Evolutionary conservation across 2,113 vertebrate species (phyloP), one percentile per base, ranked within the genome.

Genomic region (Caranx ignobilis): DNA sequence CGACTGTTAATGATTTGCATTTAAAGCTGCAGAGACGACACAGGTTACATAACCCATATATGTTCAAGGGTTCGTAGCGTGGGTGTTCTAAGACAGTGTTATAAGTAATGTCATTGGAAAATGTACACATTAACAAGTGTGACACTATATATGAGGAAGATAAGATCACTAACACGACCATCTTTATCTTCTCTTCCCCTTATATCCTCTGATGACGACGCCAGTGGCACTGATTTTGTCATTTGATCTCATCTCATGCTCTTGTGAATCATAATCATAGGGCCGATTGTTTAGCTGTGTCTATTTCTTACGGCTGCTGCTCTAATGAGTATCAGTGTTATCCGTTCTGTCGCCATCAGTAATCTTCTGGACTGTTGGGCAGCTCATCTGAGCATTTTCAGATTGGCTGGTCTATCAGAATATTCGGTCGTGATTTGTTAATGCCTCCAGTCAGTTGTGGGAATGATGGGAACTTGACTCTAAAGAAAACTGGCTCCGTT

Each of bases 161-260:
- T 74, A 60, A 54, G 48, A 54, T 70, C 39, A 50, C 47, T 12
- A 71, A 63, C 45, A 57, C 68, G 50, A n/a, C 35, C 57, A 39
- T 50, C 45, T 63, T 45, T 48, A 41, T 76, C 56, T 19, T 8
- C 52, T 37, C 64, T 9, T 45, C 75, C 41, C 71, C 71, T 47
- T 55, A 31, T 74, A 31, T 13, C 65, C 15, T 63, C 52, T 41
- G 35, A 37, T 48, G 48, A 52, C 45, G 48, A 52, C 45, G 57
- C 18, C 2, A 21, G 8, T 18, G 12, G 59, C 3, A 6, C 32
- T 31, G 63, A 66, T 71, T 19, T 39, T 71, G 64, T 79, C 52
- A 75, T 76, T 73, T 75, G 59, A 84, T 81, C 78, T 77, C 63
- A 77, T 76, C 80, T 84, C 79, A 81, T 61, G 83, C 77, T 75